A percentile compares a stretch with the other conserved stretches of the same genome.
Evolutionary conservation across 1,140 invertebrate genomes (phyloP).

Genomic region (Drosophila dunni): DNA sequence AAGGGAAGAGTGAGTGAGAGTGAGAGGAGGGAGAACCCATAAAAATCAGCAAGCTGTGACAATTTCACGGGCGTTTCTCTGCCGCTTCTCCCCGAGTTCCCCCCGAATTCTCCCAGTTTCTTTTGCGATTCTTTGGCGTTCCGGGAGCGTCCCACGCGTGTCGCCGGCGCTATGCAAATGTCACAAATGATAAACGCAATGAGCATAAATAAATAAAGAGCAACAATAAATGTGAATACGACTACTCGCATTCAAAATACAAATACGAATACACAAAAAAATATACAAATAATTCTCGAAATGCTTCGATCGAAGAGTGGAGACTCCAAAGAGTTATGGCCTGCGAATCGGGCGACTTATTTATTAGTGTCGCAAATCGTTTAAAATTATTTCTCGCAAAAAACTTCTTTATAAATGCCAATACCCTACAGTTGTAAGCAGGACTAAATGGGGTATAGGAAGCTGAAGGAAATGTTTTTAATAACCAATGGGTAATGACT

Average conservation of each 20-base stretch:
- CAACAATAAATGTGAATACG: slow-evolving; percentile 38
- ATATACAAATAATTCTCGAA: slow-evolving; percentile 29
- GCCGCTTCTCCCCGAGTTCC: background rate
- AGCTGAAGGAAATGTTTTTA: no score
- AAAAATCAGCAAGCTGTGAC: slow-evolving; percentile 73
- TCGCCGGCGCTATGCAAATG: slow-evolving; percentile 76
- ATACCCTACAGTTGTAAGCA: background rate
- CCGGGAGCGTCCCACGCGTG: slow-evolving; percentile 37
- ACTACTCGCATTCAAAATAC: slow-evolving; percentile 10
- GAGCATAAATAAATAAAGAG: slow-evolving; percentile 76
- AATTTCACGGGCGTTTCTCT: slow-evolving; percentile 62
- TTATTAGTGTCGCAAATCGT: slow-evolving; percentile 81
- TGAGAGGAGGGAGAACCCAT: slow-evolving; percentile 24
- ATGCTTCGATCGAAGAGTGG: background rate
- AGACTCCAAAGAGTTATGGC: slow-evolving; percentile 32
- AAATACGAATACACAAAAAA: slow-evolving; percentile 26
- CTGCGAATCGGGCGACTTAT: slow-evolving; percentile 56
- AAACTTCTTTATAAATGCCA: background rate
- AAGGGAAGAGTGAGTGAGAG: background rate
- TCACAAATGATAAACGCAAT: slow-evolving; percentile 82
- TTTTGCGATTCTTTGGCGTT: slow-evolving; percentile 13
- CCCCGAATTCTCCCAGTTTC: background rate
- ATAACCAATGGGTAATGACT: no score
- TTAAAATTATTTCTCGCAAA: slow-evolving; percentile 38
- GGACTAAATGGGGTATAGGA: background rate